Base-by-base conservation (phyloP, 1,140 invertebrate species). In the Luehdorfia chinensis region DNA sequence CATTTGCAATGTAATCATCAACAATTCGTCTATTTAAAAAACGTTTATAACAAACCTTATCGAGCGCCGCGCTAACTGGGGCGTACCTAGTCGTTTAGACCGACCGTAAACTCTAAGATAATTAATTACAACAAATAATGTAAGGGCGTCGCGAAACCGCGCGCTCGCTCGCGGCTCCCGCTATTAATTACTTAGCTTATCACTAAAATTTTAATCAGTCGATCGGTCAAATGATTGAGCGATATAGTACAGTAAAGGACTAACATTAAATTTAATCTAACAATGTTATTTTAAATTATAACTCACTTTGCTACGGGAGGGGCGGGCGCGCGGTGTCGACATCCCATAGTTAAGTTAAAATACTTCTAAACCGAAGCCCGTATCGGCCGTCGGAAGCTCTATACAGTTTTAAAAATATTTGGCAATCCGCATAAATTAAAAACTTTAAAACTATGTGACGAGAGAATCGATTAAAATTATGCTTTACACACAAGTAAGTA, bases 251-350 rank as follows among this genome's bases (percentile, higher is more conserved):
- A 86, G 79, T 84, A 86, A 81, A 83, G 75, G 83, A 86, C 83
- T 84, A 86, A 86, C 59, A 86, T 86, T 86, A 86, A 84, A 85
- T 84, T 84, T 86, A 86, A 86, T 85, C 83, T 84, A 86, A 83
- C 75, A 84, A 71, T 81, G 76, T 84, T 83, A 84, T 69, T 78
- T 86, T 83, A 86, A 84, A 86, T 81, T 72, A 83, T 84, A 86
- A 78, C 66, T 78, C 77, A 80, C 75, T 68, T 75, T 66, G 70
- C 61, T 43, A 59, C 58, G 55, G 73, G 69, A 54, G 68, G 65
- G 49, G 60, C 53, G 65, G 41, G 55, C 72, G 71, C 51, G 65
- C 65, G 66, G 48, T 52, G 16, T 53, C 53, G 61, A 44, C 52
- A 59, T 47, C 49, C 45, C 49, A 32, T 27, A 12, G 6, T 27